Percentiles rank a stretch among this genome's conserved stretches.
Conservation (phyloP, 2,888 invertebrate genomes). For the Dryococelus australis region DNA sequence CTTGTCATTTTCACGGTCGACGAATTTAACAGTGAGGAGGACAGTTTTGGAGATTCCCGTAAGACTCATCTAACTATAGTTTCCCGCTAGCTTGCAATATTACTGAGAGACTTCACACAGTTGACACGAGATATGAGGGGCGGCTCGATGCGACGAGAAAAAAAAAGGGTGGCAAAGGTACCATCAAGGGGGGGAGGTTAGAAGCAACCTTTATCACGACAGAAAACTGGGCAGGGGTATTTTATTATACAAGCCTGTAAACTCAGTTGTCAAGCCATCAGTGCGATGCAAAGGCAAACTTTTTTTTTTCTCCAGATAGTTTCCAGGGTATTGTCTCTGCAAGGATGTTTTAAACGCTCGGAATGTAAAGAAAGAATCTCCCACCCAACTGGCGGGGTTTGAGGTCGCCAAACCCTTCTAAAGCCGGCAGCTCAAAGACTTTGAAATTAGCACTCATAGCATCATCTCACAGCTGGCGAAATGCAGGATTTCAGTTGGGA, state of each 20-base stretch:
- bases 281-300: not conserved
- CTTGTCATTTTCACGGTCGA: slow-evolving; percentile 43
- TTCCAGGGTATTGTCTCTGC: not conserved
- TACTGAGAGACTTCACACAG: not conserved
- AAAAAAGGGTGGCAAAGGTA: not conserved
- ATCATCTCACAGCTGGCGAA: not conserved
- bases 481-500: too few species aligned
- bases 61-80: slow-evolving; percentile 54
- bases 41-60: slow-evolving; percentile 55
- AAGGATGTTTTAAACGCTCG: not conserved
- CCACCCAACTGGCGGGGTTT: not conserved
- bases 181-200: not conserved
- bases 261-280: slow-evolving; percentile 27
- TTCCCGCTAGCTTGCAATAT: slow-evolving; percentile 4
- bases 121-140: slow-evolving; percentile 3
- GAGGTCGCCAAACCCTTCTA: not conserved
- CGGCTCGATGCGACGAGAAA: not conserved
- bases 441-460: not conserved
- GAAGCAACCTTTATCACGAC: not conserved
- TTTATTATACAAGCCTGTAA: slow-evolving; percentile 11
- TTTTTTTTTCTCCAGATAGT: not conserved
- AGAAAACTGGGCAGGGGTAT: slow-evolving; percentile 22
- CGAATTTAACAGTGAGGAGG: slow-evolving; percentile 31
- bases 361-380: not conserved
- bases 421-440: not conserved